Evolutionary conservation across 1,140 invertebrate species (phyloP).

Genomic region (Drosophila paulistorum): DNA sequence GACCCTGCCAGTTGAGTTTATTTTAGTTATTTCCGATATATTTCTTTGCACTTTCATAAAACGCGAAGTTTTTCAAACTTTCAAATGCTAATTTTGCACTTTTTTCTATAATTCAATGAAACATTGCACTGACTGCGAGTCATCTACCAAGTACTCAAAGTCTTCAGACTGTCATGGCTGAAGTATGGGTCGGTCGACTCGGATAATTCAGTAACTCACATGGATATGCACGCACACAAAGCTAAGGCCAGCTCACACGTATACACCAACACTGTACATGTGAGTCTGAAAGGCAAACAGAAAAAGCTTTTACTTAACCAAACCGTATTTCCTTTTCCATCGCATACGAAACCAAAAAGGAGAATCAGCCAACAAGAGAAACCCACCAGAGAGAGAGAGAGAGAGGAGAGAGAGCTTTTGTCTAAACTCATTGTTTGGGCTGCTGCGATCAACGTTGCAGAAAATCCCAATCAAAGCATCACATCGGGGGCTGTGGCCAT

Average conservation of each 20-base stretch:
- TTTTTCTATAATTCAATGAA: background rate
- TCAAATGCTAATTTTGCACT: too few relatives aligned
- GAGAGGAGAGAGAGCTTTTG: constrained; percentile 56
- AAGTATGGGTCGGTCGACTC: constrained; percentile 10
- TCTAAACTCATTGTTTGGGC: constrained; percentile 19
- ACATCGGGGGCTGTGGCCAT: constrained; percentile 68
- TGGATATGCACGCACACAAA: constrained; percentile 39
- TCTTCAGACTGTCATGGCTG: constrained; percentile 26
- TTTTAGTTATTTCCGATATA: too few relatives aligned
- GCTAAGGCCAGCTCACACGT: constrained; percentile 53
- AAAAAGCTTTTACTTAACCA: constrained; percentile 42
- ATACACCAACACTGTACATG: constrained; percentile 67
- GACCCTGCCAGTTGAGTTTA: too few relatives aligned
- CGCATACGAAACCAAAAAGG: constrained; percentile 16
- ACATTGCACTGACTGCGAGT: constrained; percentile 19
- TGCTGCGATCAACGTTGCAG: constrained; percentile 53
- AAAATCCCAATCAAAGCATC: constrained; percentile 42
- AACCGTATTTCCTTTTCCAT: constrained; percentile 60
- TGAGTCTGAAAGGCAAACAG: constrained; percentile 27
- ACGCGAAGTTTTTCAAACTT: too few relatives aligned
- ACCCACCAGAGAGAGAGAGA: constrained; percentile 16
- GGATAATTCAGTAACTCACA: constrained; percentile 14
- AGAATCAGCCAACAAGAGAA: background rate
- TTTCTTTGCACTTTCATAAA: too few relatives aligned
- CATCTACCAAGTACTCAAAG: constrained; percentile 50